These are phyloP conservation scores for Novumbra hubbsi DNA, from an alignment of 2,797 vertebrate genomes.

Conservation along the genomic window DNA sequence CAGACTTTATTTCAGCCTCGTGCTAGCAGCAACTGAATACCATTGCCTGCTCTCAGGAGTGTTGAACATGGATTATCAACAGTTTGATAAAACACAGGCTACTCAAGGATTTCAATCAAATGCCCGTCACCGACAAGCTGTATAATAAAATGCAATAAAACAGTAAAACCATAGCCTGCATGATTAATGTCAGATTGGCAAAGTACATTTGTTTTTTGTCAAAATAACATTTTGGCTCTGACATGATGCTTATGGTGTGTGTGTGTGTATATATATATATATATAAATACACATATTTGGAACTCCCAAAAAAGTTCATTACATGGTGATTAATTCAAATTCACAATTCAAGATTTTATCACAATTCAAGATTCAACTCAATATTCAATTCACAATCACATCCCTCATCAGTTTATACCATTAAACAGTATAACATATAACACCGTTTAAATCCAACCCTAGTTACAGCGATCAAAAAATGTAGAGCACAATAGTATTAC, in stretches of 20 bases:
- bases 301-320: not conserved
- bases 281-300: not conserved
- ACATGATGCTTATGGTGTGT: not conserved
- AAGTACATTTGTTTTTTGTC: not conserved
- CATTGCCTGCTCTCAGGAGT: conserved; percentile 22
- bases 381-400: not conserved
- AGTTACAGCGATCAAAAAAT: conserved; percentile 32
- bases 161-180: conserved; percentile 28
- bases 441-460: conserved; percentile 9
- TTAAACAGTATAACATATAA: conserved; percentile 3
- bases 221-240: conserved; percentile 1
- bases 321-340: not conserved
- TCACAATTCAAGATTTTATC: conserved; percentile 5
- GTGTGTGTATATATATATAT: not conserved
- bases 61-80: conserved; percentile 8
- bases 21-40: not conserved
- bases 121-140: not conserved
- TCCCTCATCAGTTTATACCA: conserved; percentile 6
- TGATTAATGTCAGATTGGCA: conserved; percentile 29
- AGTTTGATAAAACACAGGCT: conserved; percentile 21
- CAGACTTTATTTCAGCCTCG: conserved; percentile 52
- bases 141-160: conserved; percentile 29
- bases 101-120: not conserved
- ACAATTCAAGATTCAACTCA: not conserved
- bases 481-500: conserved; percentile 49